Evolutionary conservation across 2,888 invertebrate species (phyloP), one percentile per base, ranked within the genome.

Genomic region (Phaedon cochleariae): DNA sequence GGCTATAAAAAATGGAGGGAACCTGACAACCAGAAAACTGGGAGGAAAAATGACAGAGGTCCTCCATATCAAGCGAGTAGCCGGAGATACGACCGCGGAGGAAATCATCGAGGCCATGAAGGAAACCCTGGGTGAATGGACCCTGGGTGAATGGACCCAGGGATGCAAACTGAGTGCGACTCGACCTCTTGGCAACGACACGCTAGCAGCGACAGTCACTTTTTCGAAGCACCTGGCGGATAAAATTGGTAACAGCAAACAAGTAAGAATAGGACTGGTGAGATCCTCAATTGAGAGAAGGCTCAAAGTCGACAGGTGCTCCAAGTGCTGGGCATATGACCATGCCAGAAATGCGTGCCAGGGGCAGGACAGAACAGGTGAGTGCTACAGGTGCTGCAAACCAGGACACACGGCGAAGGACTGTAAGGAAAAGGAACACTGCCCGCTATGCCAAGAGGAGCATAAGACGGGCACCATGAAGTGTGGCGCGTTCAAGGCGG

Each of bases 351-450:
- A 34, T 3, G 9, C 34, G 3, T 54, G 54, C 12, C 18, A 18
- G 12, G 54, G 54, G 34, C 54, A 31, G 31, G 54, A 54, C 34
- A 54, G 54, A 20, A 34, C 54, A 54, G 54, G 54, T 4, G 18
- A 18, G 18, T 54, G 54, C 54, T 54, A 5, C 9, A 29, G 18
- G 12, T 54, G 54, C 54, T 18, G 54, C 54, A 41, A 41, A 20
- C 5, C 34, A 4, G 54, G 54, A 34, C 54, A 54, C 31, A 54
- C n/a, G 53, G 29, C 26, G 53, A 52, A 9, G 12, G 26, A 26
- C 26, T 52, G 53, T 52, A 52, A 26, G 53, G 31, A 52, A 21
- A 5, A 5, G 22, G 53, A 52, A 52, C 21, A 31, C 29, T 52
- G 53, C 53, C 53, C 53, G 29, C 26, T 52, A 18, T 52, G 53